Evolutionary conservation across 2,797 vertebrate genomes (phyloP), one percentile per base, ranked within the genome.

Genomic region (Protonibea diacanthus): DNA sequence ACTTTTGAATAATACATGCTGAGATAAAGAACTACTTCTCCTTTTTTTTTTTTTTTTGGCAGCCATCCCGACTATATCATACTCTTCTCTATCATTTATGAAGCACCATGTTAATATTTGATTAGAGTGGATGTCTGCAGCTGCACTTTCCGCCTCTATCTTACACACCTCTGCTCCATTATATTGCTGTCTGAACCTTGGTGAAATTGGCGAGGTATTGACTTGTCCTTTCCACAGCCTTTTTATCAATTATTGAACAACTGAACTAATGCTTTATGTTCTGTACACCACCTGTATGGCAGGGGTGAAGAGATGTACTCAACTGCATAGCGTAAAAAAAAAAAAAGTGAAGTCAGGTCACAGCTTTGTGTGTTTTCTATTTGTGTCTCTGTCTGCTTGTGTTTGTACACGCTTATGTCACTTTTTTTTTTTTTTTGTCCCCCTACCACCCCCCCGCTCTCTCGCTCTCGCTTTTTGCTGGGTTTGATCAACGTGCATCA

Each of bases 31-130:
- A 81, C 44, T 83, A 63, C 62, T 74, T 69, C 51, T 73, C 45
- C 11, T 60, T 63, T n/a, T 82, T 86, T 72, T 73, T 42, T 9
- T 60, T 63, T n/a, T 82, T 86, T 72, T 45, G 69, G 71, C 48
- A 53, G 71, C 61, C 71, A 62, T 23, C 51, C 51, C 65, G 76
- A 57, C 81, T 80, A 20, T 81, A 89, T 92, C 87, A 90, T 61
- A 60, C 70, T 80, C 80, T 18, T 83, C 53, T 89, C 70, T 79
- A 88, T 89, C 84, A 91, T 94, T 91, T 78, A 91, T 88, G 86
- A 89, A 83, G 80, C 82, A 82, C 23, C 52, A 4, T 85, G 83
- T 93, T 91, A 93, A 95, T 94, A 92, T 94, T 93, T 93, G 74
- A 94, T 95, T 47, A 90, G 88, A 86, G 58, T 73, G 71, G 61